Percentiles rank a stretch among this genome's conserved stretches.
phyloP scores from a whole-genome alignment of 2,113 vertebrate genomes.

The Rhagologus leucostigma region DNA sequence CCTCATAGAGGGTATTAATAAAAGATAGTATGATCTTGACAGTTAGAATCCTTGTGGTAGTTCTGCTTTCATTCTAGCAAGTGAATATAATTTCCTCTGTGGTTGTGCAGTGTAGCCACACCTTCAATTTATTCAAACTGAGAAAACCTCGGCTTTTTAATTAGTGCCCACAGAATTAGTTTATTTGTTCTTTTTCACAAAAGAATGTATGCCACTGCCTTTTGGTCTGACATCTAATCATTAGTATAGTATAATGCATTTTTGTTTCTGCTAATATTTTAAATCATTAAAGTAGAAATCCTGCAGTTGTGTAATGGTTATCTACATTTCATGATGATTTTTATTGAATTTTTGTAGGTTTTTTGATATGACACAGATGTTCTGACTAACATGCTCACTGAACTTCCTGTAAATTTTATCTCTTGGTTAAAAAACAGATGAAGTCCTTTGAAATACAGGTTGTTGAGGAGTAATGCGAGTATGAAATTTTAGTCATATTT shows the following conservation, averaged over 20 bases:
- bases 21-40: not conserved
- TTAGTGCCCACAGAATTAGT: not conserved
- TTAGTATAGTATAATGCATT: not conserved
- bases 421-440: not conserved
- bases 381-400: not conserved
- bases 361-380: not conserved
- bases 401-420: not conserved
- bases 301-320: not conserved
- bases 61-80: not conserved
- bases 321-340: not conserved
- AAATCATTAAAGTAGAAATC: not conserved
- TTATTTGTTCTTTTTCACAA: not conserved
- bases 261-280: not conserved
- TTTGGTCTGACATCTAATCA: not conserved
- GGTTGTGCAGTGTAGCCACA: not conserved
- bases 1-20: not conserved
- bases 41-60: not conserved
- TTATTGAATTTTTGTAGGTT: not conserved
- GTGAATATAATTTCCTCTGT: not conserved
- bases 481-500: not conserved
- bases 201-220: not conserved
- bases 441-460: not conserved
- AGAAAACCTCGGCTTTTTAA: not conserved
- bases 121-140: not conserved
- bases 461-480: not conserved